Percentiles rank a stretch among this genome's conserved stretches.
Conservation (phyloP, 1,140 invertebrate species). For the Cyclargus thomasi region DNA sequence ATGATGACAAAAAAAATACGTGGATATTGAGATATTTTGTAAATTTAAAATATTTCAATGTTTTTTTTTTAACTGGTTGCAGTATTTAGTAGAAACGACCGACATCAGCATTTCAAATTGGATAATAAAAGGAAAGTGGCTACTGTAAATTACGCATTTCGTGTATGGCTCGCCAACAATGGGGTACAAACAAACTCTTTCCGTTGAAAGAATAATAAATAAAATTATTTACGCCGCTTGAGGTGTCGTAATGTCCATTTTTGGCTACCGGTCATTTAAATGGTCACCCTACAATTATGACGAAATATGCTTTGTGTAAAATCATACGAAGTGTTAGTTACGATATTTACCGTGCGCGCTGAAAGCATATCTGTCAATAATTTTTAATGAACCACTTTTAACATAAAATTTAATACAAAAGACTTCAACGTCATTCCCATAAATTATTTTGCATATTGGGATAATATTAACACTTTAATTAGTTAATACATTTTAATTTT, state of each 20-base stretch:
- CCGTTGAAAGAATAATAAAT: slow-evolving; percentile 12
- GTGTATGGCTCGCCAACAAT: background rate
- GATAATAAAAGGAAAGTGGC: background rate
- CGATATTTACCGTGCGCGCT: no score
- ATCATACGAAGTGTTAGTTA: background rate
- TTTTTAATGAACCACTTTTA: no score
- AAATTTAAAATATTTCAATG: background rate
- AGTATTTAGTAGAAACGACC: background rate
- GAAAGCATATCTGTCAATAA: no score
- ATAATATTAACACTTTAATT: no score
- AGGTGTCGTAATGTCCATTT: background rate
- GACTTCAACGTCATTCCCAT: background rate
- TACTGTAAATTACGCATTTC: slow-evolving; percentile 10
- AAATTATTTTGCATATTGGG: no score
- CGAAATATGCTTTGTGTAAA: background rate
- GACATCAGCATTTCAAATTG: slow-evolving; percentile 6
- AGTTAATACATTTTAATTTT: no score
- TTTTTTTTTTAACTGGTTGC: background rate
- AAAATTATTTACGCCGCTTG: slow-evolving; percentile 13
- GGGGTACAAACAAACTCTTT: background rate
- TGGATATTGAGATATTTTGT: no score
- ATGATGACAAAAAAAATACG: no score
- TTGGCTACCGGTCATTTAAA: background rate
- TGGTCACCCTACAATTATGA: background rate
- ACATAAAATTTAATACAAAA: background rate